These are phyloP conservation scores for Ruditapes philippinarum DNA, from an alignment of 1,140 invertebrate species.

Conservation along the genomic window DNA sequence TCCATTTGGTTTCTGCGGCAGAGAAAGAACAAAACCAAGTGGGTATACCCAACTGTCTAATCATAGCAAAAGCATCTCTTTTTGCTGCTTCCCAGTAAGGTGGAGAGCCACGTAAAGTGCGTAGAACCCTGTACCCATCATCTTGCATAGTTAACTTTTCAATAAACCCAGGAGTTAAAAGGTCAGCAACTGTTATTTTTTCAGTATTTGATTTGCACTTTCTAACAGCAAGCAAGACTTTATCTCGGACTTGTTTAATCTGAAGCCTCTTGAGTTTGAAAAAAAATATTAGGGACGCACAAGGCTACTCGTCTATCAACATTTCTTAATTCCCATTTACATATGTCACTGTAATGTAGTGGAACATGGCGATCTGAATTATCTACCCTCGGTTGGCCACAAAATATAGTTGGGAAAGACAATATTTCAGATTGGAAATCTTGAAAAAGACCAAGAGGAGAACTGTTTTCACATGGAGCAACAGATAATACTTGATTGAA, in stretches of 20 bases:
- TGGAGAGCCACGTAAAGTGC: no score
- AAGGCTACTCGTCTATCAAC: constrained; percentile 66
- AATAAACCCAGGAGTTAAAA: constrained; percentile 7
- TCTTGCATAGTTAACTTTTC: no score
- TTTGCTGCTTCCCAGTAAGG: constrained; percentile 53
- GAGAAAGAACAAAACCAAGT: no score
- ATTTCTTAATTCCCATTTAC: no score
- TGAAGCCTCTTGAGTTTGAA: constrained; percentile 71
- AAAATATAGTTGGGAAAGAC: constrained; percentile 70
- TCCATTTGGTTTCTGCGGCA: constrained; percentile 2
- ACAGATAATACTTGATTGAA: constrained; percentile 8
- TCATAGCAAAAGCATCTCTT: neutral
- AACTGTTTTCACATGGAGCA: constrained; percentile 48
- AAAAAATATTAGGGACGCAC: constrained; percentile 68
- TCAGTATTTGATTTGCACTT: constrained; percentile 48
- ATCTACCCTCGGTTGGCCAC: constrained; percentile 15
- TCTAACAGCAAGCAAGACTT: constrained; percentile 51
- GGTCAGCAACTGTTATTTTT: constrained; percentile 52
- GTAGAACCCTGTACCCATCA: no score
- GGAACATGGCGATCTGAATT: neutral
- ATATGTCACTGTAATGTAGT: neutral
- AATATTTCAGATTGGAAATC: constrained; percentile 58
- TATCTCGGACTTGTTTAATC: constrained; percentile 24
- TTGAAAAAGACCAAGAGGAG: constrained; percentile 46
- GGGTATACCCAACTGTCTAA: no score